These are phyloP conservation scores for Erebia ligea DNA, from an alignment of 2,888 invertebrate genomes.

Conservation along the genomic window DNA sequence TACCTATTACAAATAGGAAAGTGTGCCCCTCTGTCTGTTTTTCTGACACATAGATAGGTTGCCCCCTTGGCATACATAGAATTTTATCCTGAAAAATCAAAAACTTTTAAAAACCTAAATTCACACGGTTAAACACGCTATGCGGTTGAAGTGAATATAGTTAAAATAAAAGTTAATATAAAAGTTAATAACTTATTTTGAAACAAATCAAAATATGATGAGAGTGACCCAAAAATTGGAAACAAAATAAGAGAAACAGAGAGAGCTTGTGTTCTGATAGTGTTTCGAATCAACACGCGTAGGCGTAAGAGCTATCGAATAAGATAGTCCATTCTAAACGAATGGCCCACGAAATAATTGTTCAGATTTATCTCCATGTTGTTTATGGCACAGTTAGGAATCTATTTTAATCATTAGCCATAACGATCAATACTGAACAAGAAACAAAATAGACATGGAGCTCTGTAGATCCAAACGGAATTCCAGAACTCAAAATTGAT, in stretches of 20 bases:
- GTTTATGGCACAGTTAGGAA: slow-evolving; percentile 56
- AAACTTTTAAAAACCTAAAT: too few relatives aligned
- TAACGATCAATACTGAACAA: slow-evolving; percentile 42
- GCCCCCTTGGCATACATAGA: too few relatives aligned
- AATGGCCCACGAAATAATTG: slow-evolving; percentile 64
- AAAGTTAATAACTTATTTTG: neutral
- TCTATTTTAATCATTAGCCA: slow-evolving; percentile 47
- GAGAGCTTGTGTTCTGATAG: slow-evolving; percentile 38
- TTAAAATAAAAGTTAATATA: neutral
- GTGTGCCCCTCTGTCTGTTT: neutral
- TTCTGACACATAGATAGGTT: neutral
- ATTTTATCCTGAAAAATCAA: too few relatives aligned
- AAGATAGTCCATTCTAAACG: slow-evolving; percentile 58
- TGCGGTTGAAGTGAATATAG: neutral
- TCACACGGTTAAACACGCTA: too few relatives aligned
- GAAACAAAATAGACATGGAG: slow-evolving; percentile 45
- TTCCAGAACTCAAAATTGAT: slow-evolving; percentile 53
- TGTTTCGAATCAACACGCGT: slow-evolving; percentile 48
- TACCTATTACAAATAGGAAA: neutral
- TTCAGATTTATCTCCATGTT: slow-evolving; percentile 60
- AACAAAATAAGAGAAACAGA: slow-evolving; percentile 7
- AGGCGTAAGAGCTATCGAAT: slow-evolving; percentile 64
- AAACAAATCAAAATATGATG: slow-evolving; percentile 18
- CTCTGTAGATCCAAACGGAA: slow-evolving; percentile 43
- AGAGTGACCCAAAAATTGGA: slow-evolving; percentile 13